Conservation (phyloP, 2,113 vertebrate species). For the Zosterops borbonicus region DNA sequence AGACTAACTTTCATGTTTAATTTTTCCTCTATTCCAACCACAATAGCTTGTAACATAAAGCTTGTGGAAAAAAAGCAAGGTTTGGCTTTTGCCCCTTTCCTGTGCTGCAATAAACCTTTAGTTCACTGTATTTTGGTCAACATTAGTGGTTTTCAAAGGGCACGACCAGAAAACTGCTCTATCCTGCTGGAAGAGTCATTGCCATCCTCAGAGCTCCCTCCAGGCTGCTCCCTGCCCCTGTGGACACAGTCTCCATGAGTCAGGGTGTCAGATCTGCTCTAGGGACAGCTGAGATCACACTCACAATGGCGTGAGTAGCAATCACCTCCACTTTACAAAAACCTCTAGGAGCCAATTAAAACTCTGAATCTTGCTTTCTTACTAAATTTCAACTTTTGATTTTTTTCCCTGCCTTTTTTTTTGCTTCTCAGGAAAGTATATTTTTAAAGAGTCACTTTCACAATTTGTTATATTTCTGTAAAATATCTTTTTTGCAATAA, state of each 20-base stretch:
- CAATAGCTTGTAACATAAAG: not conserved
- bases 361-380: not conserved
- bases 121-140: not conserved
- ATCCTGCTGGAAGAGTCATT: not conserved
- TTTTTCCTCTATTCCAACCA: not conserved
- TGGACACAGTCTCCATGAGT: rapidly evolving
- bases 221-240: not conserved
- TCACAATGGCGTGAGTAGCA: not conserved
- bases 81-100: not conserved
- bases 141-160: not conserved
- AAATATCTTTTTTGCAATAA: not conserved
- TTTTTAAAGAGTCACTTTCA: not conserved
- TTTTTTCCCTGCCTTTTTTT: not conserved
- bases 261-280: rapidly evolving
- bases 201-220: not conserved
- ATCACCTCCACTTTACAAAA: not conserved
- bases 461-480: not conserved
- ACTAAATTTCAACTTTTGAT: not conserved
- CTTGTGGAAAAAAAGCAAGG: not conserved
- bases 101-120: not conserved
- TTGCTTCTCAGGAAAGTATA: not conserved
- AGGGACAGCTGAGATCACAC: not conserved
- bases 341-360: not conserved
- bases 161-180: not conserved
- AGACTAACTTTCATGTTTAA: not conserved